Conservation (phyloP, 1,140 invertebrate genomes). For the Cydia splendana region DNA sequence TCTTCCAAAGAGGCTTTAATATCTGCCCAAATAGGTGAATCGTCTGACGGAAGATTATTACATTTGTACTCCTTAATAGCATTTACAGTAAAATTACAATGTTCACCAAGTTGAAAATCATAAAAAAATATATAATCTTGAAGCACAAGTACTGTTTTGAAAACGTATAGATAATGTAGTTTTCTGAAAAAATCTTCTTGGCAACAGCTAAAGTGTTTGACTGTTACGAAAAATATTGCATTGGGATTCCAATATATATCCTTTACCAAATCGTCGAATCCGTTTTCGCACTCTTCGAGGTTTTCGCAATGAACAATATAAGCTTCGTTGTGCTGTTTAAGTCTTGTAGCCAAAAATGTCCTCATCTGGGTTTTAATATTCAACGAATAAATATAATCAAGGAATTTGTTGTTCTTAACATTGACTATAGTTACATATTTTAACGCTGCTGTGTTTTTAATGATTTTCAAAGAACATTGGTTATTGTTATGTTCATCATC, state of each 20-base stretch:
- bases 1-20: slow-evolving; percentile 13
- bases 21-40: not conserved
- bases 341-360: not conserved
- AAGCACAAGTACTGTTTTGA: slow-evolving; percentile 15
- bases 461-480: not conserved
- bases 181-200: not conserved
- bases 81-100: slow-evolving; percentile 1
- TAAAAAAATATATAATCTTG: not conserved
- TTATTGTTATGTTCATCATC: not conserved
- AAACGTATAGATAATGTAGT: slow-evolving; percentile 21
- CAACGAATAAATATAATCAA: not conserved
- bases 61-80: slow-evolving; percentile 1
- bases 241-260: slow-evolving; percentile 17
- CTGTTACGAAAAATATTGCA: slow-evolving; percentile 3
- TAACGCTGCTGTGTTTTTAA: not conserved
- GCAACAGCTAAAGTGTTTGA: not conserved
- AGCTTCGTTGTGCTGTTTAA: not conserved
- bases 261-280: slow-evolving; percentile 9
- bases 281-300: slow-evolving; percentile 1
- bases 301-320: not conserved
- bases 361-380: not conserved
- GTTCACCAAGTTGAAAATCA: slow-evolving; percentile 13
- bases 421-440: slow-evolving; percentile 7
- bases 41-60: not conserved
- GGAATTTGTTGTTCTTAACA: not conserved